Percentiles rank a stretch among this genome's conserved stretches.
phyloP scores from a whole-genome alignment of 2,113 vertebrate genomes.

The Tetrao urogallus region DNA sequence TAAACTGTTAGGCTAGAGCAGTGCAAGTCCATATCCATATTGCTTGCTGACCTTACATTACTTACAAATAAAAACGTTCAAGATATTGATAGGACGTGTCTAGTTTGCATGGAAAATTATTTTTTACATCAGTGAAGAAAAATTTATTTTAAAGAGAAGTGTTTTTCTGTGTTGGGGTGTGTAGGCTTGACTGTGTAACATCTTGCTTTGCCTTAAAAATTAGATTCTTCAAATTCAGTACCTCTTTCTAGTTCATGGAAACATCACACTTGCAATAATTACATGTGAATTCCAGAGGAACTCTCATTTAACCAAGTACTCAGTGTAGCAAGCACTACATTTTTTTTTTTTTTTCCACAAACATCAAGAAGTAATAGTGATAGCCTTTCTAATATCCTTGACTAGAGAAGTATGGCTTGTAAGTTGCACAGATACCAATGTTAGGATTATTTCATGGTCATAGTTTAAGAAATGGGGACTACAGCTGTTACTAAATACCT shows the following conservation, averaged over 20 bases:
- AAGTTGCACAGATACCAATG: neutral
- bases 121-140: neutral
- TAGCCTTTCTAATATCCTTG: neutral
- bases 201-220: neutral
- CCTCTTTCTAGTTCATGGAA: neutral
- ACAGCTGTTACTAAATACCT: neutral
- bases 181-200: neutral
- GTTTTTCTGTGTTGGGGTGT: neutral
- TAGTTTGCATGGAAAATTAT: neutral
- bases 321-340: neutral
- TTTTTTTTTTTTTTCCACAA: neutral
- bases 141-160: neutral
- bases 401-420: neutral
- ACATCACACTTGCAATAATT: neutral
- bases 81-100: neutral
- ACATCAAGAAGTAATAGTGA: neutral
- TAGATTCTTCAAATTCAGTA: fast-evolving
- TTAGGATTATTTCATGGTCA: neutral
- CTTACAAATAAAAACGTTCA: neutral
- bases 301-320: neutral
- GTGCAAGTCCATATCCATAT: neutral
- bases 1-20: neutral
- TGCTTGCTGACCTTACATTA: neutral
- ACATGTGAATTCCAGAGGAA: neutral
- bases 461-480: neutral